A percentile compares a stretch with the other conserved stretches of the same genome.
phyloP scores from a whole-genome alignment of 2,888 invertebrate species.

The Teleogryllus oceanicus region DNA sequence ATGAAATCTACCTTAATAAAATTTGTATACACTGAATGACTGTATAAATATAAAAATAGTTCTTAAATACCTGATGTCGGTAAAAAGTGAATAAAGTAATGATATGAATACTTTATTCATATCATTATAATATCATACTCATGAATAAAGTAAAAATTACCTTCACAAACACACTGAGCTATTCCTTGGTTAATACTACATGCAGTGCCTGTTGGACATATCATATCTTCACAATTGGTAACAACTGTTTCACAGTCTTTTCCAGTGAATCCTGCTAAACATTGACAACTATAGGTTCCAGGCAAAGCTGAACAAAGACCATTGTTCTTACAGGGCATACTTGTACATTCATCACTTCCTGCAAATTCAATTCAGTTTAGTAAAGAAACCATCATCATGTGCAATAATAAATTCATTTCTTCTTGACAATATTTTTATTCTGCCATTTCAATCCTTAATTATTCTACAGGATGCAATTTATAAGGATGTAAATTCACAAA shows the following conservation, averaged over 20 bases:
- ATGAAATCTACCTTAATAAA: too few relatives aligned
- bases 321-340: conserved; percentile 59
- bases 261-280: conserved; percentile 55
- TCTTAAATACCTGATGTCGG: too few relatives aligned
- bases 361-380: conserved; percentile 21
- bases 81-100: not conserved
- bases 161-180: conserved; percentile 61
- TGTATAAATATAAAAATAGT: too few relatives aligned
- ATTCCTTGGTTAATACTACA: conserved; percentile 56
- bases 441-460: too few relatives aligned
- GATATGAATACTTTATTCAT: too few relatives aligned
- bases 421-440: too few relatives aligned
- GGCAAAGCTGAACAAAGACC: conserved; percentile 59
- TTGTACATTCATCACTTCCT: conserved; percentile 56
- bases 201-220: conserved; percentile 64
- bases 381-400: too few relatives aligned
- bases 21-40: too few relatives aligned
- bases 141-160: not conserved
- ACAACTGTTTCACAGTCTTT: conserved; percentile 43
- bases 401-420: too few relatives aligned
- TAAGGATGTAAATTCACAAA: too few relatives aligned
- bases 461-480: too few relatives aligned
- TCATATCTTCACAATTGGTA: conserved; percentile 51
- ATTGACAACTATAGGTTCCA: conserved; percentile 56
- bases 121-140: not conserved